Evolutionary conservation across 2,888 invertebrate genomes (phyloP), one percentile per base, ranked within the genome.

Genomic region (Drosophila koepferae): DNA sequence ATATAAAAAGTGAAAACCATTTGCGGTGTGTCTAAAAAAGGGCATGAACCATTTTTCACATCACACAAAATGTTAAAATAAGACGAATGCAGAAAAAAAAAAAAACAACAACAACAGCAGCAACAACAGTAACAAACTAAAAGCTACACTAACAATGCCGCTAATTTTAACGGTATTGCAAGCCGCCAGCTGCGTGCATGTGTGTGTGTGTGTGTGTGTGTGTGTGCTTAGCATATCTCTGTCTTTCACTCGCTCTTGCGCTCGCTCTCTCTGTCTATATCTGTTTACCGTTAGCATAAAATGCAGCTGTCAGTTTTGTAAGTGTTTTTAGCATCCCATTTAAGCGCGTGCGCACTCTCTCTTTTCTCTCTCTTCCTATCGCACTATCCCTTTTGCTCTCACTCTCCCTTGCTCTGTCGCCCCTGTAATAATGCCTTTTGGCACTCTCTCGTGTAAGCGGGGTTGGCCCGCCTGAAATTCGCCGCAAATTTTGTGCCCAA

Each of bases 401-500:
- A 28, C 28, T 28, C 28, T n/a, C 31, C 28, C 18, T 43, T 46
- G 54, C 18, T n/a, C 43, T 16, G 18, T 8, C 28, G 38, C 10
- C n/a, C 12, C 16, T 53, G 53, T 53, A 53, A 53, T 9, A 14
- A 14, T 49, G 40, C 23, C 46, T 60, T 63, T 48, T 38, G 53
- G 10, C 53, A 36, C 41, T 56, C 28, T 16, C 34, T 38, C 18
- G 9, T 14, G 20, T 38, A 56, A 36, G 49, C 53, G 54, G 59
- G 63, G 72, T 68, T 58, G 62, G 36, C 23, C 20, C 10, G 41
- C 51, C 16, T 2, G 66, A 61, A 84, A 82, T 87, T 82, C 82
- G 82, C 82, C 88, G 88, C 80, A 68, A 74, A 59, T 44, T 67
- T 67, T 48, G 70, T 78, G 81, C 51, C 77, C 81, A 78, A 80